Base-by-base conservation (phyloP, 2,888 invertebrate genomes). In the Pheosia gnoma region DNA sequence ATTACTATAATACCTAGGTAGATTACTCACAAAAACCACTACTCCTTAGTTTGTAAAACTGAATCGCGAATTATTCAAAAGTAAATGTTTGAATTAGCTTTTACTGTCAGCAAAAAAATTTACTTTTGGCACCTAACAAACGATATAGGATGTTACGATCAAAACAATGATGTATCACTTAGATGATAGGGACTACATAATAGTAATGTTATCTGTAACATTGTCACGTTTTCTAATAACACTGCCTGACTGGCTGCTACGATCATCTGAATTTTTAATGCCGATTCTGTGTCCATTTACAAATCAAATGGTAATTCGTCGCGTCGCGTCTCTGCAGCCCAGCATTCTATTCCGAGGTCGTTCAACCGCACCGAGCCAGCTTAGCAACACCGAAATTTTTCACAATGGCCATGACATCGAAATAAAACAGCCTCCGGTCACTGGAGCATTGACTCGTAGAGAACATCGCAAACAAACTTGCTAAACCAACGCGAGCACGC, bases 361-460 rank as follows among this genome's bases (percentile, higher is more conserved):
- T 92, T 92, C 90, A 92, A 92, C 91, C 87, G 85, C 70, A 72
- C 79, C 75, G 67, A 73, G 75, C 76, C 80, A 77, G 81, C 85
- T 75, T 83, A 83, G 84, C 82, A 85, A 86, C 87, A 85, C 84
- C 87, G 80, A 84, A 82, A 83, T 82, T 85, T 84, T 87, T 82
- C 81, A 84, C 86, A 84, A 84, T 89, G 93, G 85, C 93, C 93
- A 86, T 93, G 93, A 93, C 93, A 93, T 91, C 91, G 85, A 90
- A 90, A 87, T 87, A 85, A 86, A 82, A 87, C 89, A 90, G 89
- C 87, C 91, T 88, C 83, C 88, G 92, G 93, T 93, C 91, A 93
- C 89, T 93, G 81, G 93, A 92, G 88, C 93, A 93, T 90, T 92
- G 92, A 93, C 93, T 90, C 81, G 75, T 81, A 83, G 81, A 76